Conservation (phyloP, 2,113 vertebrate species). For the Helogale parvula region DNA sequence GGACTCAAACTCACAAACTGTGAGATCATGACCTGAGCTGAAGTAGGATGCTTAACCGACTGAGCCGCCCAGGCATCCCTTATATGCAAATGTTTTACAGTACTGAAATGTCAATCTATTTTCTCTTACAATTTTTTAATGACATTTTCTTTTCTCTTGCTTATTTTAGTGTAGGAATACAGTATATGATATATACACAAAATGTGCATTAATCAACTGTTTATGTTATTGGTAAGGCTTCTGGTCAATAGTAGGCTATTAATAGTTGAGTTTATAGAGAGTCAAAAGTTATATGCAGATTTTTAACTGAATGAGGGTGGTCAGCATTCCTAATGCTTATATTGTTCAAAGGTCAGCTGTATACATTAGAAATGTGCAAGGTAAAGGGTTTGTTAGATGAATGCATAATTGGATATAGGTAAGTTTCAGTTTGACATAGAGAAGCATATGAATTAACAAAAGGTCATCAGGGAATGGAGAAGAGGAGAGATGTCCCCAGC, state of each 20-base stretch:
- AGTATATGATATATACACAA: neutral
- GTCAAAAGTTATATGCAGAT: neutral
- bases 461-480: neutral
- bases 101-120: neutral
- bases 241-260: neutral
- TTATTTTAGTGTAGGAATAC: neutral
- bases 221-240: neutral
- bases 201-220: neutral
- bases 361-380: neutral
- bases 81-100: neutral
- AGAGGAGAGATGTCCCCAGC: neutral
- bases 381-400: neutral
- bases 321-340: neutral
- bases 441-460: neutral
- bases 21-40: too few species aligned
- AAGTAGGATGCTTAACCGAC: too few species aligned
- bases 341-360: neutral
- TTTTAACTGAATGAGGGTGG: neutral
- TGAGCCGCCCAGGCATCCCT: neutral
- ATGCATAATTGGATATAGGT: neutral
- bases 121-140: neutral
- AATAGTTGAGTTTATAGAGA: neutral
- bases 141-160: neutral
- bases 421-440: neutral
- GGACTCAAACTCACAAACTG: too few species aligned